Percentiles rank a stretch among this genome's conserved stretches.
Conservation (phyloP, 2,113 vertebrate species). For the Sinocyclocheilus maitianheensis region DNA sequence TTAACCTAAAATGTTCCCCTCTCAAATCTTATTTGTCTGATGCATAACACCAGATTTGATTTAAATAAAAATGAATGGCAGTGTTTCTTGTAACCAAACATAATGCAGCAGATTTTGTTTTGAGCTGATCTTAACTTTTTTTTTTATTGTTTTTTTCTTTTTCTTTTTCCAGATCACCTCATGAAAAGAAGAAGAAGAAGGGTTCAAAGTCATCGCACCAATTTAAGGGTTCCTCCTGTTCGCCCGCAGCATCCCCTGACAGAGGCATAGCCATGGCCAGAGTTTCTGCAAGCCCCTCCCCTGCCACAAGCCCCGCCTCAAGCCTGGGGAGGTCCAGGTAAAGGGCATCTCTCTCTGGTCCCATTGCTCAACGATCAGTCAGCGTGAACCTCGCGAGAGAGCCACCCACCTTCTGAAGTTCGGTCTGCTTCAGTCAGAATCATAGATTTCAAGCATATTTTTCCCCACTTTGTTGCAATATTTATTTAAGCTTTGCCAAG, state of each 20-base stretch:
- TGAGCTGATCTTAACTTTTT: neutral
- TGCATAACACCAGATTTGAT: too few species aligned
- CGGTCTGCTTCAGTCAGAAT: slow-evolving; percentile 13
- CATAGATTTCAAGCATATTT: neutral
- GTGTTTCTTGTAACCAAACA: too few species aligned
- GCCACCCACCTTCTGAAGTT: neutral
- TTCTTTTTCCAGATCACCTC: slow-evolving; percentile 74
- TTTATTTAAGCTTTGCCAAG: slow-evolving; percentile 18
- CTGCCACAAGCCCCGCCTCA: slow-evolving; percentile 87
- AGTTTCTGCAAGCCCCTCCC: slow-evolving; percentile 82
- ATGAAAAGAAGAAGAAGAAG: slow-evolving; percentile 85
- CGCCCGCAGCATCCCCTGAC: slow-evolving; percentile 80
- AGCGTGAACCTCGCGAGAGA: neutral
- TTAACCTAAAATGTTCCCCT: too few species aligned
- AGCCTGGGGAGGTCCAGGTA: slow-evolving; percentile 90
- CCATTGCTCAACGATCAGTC: neutral
- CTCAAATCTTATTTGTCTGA: too few species aligned
- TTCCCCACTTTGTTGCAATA: slow-evolving; percentile 13
- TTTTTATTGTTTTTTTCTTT: neutral
- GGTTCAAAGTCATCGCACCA: slow-evolving; percentile 76
- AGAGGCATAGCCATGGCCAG: slow-evolving; percentile 72
- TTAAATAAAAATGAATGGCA: too few species aligned
- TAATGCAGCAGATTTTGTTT: neutral
- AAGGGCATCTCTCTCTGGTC: neutral
- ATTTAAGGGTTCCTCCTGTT: slow-evolving; percentile 78